Evolutionary conservation across 2,113 vertebrate genomes (phyloP), one percentile per base, ranked within the genome.

Genomic region (Limnothrissa miodon): DNA sequence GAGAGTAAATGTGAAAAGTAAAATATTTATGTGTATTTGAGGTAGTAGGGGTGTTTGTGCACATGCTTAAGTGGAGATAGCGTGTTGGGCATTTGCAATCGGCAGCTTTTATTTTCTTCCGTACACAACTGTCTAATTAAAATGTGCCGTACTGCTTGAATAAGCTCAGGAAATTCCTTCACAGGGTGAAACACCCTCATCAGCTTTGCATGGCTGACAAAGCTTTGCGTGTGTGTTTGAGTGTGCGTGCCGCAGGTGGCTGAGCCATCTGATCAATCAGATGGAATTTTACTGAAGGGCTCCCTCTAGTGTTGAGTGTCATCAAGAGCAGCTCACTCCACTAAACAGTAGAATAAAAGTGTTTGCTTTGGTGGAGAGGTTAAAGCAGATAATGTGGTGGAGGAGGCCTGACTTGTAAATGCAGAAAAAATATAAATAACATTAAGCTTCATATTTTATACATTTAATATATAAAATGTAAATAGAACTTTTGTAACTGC

Each of bases 241-340:
- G 19, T 59, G 21, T 59, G 56, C 33, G 29, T 33, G 29, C 66
- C 36, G 66, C 66, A 74, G 66, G 66, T 74, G 66, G 29, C 17
- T 1, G 29, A 36, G 66, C 9, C 13, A 39, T n/a, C n/a, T n/a
- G n/a, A 74, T 74, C 66, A 74, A 70, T 70, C 29, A 36, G 66
- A 15, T 36, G 78, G 86, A 90, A 93, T 93, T 92, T 88, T 79
- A 89, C 91, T 88, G 89, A 91, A 90, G 90, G 87, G 91, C 94
- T 90, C 94, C 94, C 91, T 89, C 94, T 94, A 91, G 93, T 93
- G 93, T 25, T 81, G n/a, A 36, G 81, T 23, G 29, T 6, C 45
- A 46, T 45, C 19, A 45, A 17, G 7, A 56, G 46, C 48, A 8
- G 45, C 25, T 1, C 10, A 17, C 25, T 74, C n/a, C n/a, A n/a